A percentile compares a stretch with the other conserved stretches of the same genome.
These are phyloP conservation scores for Aphis craccivora DNA, from an alignment of 1,140 invertebrate genomes.

Conservation along the genomic window DNA sequence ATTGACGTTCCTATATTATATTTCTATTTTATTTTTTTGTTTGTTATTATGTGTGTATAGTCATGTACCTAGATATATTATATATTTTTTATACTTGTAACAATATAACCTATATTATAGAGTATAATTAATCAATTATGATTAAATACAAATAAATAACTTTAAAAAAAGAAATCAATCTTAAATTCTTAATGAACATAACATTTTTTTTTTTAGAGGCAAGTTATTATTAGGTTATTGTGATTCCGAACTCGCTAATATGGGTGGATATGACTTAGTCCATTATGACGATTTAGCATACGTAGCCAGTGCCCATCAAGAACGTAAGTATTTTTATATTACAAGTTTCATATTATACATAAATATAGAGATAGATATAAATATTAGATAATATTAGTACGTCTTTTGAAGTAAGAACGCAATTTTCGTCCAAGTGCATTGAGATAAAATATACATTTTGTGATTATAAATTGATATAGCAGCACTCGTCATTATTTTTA, in stretches of 20 bases:
- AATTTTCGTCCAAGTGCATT: neutral
- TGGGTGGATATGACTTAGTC: conserved; percentile 95
- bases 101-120: too few relatives aligned
- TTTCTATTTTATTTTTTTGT: too few relatives aligned
- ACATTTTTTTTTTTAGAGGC: conserved; percentile 73
- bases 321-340: conserved; percentile 78
- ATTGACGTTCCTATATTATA: too few relatives aligned
- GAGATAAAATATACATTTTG: neutral
- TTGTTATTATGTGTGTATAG: too few relatives aligned
- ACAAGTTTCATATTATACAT: neutral
- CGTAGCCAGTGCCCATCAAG: conserved; percentile 98
- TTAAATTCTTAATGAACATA: neutral
- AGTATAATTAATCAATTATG: neutral
- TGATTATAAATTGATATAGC: neutral
- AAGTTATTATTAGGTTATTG: conserved; percentile 94
- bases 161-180: neutral
- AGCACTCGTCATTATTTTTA: neutral
- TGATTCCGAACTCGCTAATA: conserved; percentile 88
- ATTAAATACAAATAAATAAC: neutral
- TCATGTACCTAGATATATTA: too few relatives aligned
- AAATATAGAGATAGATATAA: neutral
- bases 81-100: neutral
- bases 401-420: neutral
- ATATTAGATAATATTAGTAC: neutral
- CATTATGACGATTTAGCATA: conserved; percentile 97